Conservation (phyloP, 2,797 vertebrate genomes). For the Pipistrellus nathusii region DNA sequence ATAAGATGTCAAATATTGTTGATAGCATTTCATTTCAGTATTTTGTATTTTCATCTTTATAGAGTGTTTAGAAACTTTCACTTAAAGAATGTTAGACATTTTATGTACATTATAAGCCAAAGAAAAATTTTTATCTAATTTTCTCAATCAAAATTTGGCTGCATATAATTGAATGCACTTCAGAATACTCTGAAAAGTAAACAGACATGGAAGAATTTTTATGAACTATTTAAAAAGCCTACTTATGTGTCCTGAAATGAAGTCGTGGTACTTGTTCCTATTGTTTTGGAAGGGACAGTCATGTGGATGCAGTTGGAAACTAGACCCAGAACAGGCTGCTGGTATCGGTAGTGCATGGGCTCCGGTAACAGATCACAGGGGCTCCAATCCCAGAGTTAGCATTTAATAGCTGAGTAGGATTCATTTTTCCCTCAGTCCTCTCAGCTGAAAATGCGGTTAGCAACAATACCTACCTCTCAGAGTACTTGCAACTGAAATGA, state of each 20-base stretch:
- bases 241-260: background rate
- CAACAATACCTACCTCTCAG: background rate
- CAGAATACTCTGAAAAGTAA: constrained; percentile 41
- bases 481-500: background rate
- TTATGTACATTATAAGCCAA: background rate
- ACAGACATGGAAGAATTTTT: constrained; percentile 20
- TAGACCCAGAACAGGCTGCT: background rate
- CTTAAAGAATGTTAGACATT: constrained; percentile 12
- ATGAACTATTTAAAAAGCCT: background rate
- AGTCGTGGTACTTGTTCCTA: background rate
- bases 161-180: background rate
- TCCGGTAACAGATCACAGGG: background rate
- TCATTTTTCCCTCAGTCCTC: constrained; percentile 7
- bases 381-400: background rate
- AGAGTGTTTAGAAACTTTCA: constrained; percentile 1
- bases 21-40: background rate
- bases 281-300: background rate
- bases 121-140: background rate
- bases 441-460: constrained; percentile 40
- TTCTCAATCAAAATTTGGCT: constrained; percentile 21
- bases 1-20: background rate
- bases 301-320: background rate
- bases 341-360: background rate
- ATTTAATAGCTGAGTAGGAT: background rate
- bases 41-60: background rate